Base-by-base conservation (phyloP, 92 coral and sea anemone species). In the Bergia puertoricense region DNA sequence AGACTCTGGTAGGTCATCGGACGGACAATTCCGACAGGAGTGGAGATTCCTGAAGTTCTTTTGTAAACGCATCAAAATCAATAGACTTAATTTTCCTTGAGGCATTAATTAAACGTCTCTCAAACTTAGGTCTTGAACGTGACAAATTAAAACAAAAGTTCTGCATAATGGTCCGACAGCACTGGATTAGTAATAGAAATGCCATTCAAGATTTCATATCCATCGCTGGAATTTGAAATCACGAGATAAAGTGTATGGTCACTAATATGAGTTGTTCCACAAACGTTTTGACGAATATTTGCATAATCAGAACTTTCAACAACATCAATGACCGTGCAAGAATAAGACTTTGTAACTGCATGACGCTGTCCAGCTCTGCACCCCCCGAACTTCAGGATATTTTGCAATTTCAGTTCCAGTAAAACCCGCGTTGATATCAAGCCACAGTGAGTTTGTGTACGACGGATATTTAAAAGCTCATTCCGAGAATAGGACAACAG, bases 101-200 rank as follows among this genome's bases (percentile, higher is more conserved):
- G 38, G 76, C 76, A 30, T 8, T 71, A 71, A 71, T 23, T 30
- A 30, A 30, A 30, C 30, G 30, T 30, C 30, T 30, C 30, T 30
- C 30, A 30, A 30, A 30, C 30, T 71, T 71, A 16, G 76, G 76
- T 23, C 38, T 71, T 30, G 38, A 16, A 30, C 8, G 38, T 30
- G 76, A 71, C 76, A 71, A 16, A 71, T 71, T 71, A 71, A 71
- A 71, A 30, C 76, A 71, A 30, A 71, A 30, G 30, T 30, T 30
- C 76, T 30, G 76, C 76, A 71, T 71, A 16, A 23, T 71, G 76
- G 76, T 71, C 76, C 23, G 76, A 71, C 37, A 71, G 38, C 23
- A 71, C 76, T 71, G 76, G 76, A 71, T 30, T 30, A 30, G 30
- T 30, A 30, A 30, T 30, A 30, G 30, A 30, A 30, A 30, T 30